Base-by-base conservation (phyloP, 2,888 invertebrate genomes). In the Nineta flava region DNA sequence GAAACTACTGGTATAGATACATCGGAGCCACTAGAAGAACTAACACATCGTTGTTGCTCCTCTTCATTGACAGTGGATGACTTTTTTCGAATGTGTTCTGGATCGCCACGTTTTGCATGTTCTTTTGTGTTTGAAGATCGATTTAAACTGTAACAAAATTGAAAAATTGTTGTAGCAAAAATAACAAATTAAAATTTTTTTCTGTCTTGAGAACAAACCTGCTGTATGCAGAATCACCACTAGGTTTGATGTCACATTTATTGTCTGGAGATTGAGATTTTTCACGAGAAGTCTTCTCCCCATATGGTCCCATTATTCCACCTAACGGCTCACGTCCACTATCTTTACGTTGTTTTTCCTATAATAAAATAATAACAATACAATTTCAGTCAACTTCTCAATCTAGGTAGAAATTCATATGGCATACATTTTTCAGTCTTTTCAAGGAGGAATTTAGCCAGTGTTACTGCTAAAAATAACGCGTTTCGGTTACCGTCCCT, bases 181-280 rank as follows among this genome's bases (percentile, higher is more conserved):
- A n/a, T 13, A 12, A n/a, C n/a, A 15, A 15, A 13, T 15, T 12
- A 12, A 15, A 38, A 38, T 13, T 3, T n/a, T n/a, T n/a, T n/a
- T 38, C 15, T 38, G 9, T 4, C 15, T n/a, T 38, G 38, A 35
- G 15, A 13, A 2, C 68, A 72, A 71, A 87, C 87, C 87, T 87
- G 76, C 85, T 85, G 69, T 87, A 87, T 49, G 87, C 87, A 26
- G 87, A 87, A 67, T 87, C 87, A 47, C 57, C 55, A 51, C 57
- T 54, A 50, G 60, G 1, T 40, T 40, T 59, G 55, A 59, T 65
- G 66, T 67, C 55, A 65, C 70, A 60, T 59, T 65, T 26, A 26
- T 26, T 26, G 7, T 26, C 26, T 6, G 26, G 26, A 7, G 26
- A 26, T 6, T 26, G 26, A 26, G 26, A 26, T 7, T 26, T 26